Conservation (phyloP, 2,888 invertebrate genomes). For the Ennomos quercinarius region DNA sequence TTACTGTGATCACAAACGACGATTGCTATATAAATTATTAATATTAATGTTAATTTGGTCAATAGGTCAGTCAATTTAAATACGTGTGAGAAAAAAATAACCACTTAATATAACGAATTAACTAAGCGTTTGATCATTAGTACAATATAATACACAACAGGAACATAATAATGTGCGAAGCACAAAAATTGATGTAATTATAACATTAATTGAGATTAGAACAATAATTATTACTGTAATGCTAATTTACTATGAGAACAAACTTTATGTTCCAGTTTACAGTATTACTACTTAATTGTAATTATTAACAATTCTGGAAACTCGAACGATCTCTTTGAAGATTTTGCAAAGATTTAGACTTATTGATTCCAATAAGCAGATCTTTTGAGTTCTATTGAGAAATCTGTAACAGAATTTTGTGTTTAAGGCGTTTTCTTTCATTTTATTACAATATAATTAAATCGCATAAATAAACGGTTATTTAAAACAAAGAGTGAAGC, state of each 20-base stretch:
- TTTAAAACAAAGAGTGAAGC: constrained; percentile 23
- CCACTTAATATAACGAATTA: not conserved
- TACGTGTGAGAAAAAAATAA: constrained; percentile 18
- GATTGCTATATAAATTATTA: not conserved
- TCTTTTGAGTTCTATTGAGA: no score
- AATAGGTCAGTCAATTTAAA: constrained; percentile 19
- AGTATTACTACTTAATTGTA: no score
- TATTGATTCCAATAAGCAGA: no score
- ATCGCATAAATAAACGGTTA: constrained; percentile 7
- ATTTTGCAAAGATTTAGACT: no score
- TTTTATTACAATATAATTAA: constrained; percentile 16
- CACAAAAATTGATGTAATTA: constrained; percentile 37
- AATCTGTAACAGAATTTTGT: no score
- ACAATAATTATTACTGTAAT: not conserved
- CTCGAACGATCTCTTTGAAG: no score
- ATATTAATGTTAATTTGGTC: not conserved
- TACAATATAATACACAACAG: not conserved
- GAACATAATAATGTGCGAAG: constrained; percentile 40
- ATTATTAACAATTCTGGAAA: no score
- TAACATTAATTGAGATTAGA: constrained; percentile 21
- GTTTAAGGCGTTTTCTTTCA: not conserved
- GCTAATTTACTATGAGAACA: no score
- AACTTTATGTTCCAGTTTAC: no score
- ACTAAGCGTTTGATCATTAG: constrained; percentile 11
- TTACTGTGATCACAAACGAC: no score